These are phyloP conservation scores for Leucoraja ocellata DNA, from an alignment of 2,797 vertebrate species.

Conservation along the genomic window DNA sequence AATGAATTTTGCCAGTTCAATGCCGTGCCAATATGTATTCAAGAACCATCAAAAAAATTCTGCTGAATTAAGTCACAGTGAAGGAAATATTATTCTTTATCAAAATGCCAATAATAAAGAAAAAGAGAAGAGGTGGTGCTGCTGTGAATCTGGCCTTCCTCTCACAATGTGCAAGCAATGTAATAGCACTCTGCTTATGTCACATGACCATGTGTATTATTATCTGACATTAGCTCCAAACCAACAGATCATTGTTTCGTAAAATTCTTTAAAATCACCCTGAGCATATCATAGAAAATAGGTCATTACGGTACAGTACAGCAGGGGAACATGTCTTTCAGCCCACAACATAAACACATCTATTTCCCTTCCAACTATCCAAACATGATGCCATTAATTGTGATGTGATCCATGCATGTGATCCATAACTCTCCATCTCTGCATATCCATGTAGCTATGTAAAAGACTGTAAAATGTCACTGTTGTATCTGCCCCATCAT, in stretches of 20 bases:
- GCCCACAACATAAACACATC: too few relatives aligned
- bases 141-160: too few relatives aligned
- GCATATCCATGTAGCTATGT: too few relatives aligned
- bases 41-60: not conserved
- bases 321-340: too few relatives aligned
- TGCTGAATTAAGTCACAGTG: not conserved
- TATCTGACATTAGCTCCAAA: slow-evolving; percentile 64
- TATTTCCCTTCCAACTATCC: too few relatives aligned
- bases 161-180: slow-evolving; percentile 52
- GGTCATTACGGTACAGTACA: too few relatives aligned
- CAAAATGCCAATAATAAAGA: not conserved
- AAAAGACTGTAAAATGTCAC: too few relatives aligned
- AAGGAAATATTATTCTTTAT: not conserved
- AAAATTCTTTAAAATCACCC: not conserved
- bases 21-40: not conserved
- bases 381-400: too few relatives aligned
- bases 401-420: too few relatives aligned
- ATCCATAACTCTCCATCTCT: too few relatives aligned
- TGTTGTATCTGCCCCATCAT: too few relatives aligned
- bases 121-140: slow-evolving; percentile 44
- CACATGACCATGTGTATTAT: slow-evolving; percentile 53
- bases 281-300: not conserved
- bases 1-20: too few relatives aligned
- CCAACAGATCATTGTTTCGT: slow-evolving; percentile 50
- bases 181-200: slow-evolving; percentile 54